These are phyloP conservation scores for Macaca mulatta DNA, from an alignment of 2,113 vertebrate species.

Conservation along the genomic window DNA sequence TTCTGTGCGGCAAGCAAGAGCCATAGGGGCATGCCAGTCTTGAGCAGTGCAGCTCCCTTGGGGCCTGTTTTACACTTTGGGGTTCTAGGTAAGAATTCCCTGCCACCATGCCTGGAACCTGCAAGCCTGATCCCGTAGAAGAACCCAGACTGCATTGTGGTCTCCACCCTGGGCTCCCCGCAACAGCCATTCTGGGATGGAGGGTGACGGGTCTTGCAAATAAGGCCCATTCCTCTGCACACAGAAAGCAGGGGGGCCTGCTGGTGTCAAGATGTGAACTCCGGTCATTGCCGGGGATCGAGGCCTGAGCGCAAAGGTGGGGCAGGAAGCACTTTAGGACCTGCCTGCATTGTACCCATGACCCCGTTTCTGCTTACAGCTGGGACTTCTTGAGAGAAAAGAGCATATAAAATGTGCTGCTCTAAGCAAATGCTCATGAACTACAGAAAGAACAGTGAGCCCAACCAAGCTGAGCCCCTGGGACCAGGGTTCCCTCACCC, in stretches of 20 bases:
- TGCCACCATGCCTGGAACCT: background rate
- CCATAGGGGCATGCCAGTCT: background rate
- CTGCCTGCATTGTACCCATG: background rate
- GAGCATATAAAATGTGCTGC: conserved; percentile 46
- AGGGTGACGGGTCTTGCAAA: background rate
- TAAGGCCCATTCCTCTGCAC: background rate
- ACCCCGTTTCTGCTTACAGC: conserved; percentile 35
- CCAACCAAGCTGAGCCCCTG: background rate
- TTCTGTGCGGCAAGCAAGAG: background rate
- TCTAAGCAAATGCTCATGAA: conserved; percentile 45
- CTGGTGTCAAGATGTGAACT: background rate
- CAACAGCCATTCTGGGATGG: background rate
- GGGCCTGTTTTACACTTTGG: background rate
- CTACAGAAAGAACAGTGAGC: background rate
- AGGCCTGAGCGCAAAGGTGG: conserved; percentile 44
- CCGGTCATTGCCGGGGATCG: background rate
- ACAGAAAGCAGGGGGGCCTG: background rate
- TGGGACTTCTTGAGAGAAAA: conserved; percentile 57
- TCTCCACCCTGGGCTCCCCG: background rate
- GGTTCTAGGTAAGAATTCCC: background rate
- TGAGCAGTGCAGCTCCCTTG: background rate
- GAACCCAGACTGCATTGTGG: background rate
- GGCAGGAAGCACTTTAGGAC: conserved; percentile 53
- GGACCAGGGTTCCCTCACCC: background rate
- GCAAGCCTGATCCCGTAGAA: background rate